Evolutionary conservation across 2,797 vertebrate genomes (phyloP).

Genomic region (Apodemus agrarius): DNA sequence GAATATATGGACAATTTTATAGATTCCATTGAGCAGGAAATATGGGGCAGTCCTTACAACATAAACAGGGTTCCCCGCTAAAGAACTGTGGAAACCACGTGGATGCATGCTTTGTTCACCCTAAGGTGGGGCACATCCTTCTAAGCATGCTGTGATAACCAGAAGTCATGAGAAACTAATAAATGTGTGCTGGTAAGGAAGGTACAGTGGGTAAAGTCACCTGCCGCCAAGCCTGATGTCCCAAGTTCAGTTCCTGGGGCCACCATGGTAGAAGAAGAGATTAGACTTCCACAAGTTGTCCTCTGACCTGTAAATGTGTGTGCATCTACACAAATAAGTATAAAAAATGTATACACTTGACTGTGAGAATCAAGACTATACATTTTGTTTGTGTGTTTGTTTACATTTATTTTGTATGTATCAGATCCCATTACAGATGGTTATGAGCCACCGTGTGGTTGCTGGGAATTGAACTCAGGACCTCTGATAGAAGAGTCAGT

Average conservation of each 20-base stretch:
- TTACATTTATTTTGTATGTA: too few species aligned
- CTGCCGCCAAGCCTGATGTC: not conserved
- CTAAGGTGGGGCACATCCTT: not conserved
- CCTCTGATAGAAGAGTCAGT: too few species aligned
- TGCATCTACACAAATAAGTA: not conserved
- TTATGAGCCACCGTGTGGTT: too few species aligned
- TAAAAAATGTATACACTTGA: not conserved
- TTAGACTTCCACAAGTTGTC: not conserved
- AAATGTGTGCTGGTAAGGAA: not conserved
- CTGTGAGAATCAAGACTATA: slow-evolving; percentile 38
- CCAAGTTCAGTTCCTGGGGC: not conserved
- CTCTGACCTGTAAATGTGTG: not conserved
- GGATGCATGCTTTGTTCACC: slow-evolving; percentile 4
- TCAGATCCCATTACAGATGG: too few species aligned
- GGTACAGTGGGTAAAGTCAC: not conserved
- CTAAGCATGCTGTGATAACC: not conserved
- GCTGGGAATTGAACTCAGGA: too few species aligned
- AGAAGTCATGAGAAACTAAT: slow-evolving; percentile 44
- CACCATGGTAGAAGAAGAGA: not conserved
- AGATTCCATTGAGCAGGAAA: not conserved
- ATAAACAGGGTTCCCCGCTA: not conserved
- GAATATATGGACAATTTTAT: slow-evolving; percentile 34
- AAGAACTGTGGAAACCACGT: not conserved
- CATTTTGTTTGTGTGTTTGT: not conserved
- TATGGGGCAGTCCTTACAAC: not conserved